Conservation (phyloP, 1,140 invertebrate genomes). For the Leptinotarsa texana region DNA sequence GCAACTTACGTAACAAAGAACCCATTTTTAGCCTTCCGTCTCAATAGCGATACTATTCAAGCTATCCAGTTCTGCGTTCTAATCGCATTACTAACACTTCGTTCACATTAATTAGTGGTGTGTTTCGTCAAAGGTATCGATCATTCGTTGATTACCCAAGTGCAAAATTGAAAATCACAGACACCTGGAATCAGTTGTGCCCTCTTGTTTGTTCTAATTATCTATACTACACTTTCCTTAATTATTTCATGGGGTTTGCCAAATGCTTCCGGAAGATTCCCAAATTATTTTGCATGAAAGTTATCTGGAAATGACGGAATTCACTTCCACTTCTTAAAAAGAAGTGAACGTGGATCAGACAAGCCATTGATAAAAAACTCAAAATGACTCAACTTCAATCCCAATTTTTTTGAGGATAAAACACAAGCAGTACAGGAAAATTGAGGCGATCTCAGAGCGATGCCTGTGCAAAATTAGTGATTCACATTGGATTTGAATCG, state of each 20-base stretch:
- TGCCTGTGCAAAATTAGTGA: too few species aligned
- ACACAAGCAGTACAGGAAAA: too few species aligned
- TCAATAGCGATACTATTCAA: slow-evolving; percentile 1
- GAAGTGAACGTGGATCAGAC: too few species aligned
- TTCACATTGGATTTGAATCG: too few species aligned
- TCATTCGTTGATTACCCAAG: slow-evolving; percentile 28
- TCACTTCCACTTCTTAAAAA: background rate
- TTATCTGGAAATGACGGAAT: background rate
- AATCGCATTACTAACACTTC: slow-evolving; percentile 34
- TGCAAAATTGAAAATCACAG: slow-evolving; percentile 35
- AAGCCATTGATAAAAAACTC: too few species aligned
- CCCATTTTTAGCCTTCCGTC: slow-evolving; percentile 4
- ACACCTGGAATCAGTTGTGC: slow-evolving; percentile 28
- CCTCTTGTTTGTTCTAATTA: slow-evolving; percentile 19
- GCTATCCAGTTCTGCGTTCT: slow-evolving; percentile 12
- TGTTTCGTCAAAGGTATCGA: slow-evolving; percentile 28
- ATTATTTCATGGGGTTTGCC: background rate
- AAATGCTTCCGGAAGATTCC: background rate
- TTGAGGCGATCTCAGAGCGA: too few species aligned
- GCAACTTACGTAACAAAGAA: slow-evolving; percentile 9
- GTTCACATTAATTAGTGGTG: slow-evolving; percentile 30
- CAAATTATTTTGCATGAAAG: background rate
- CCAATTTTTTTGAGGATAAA: too few species aligned
- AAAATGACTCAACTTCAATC: too few species aligned
- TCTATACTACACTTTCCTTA: slow-evolving; percentile 8